These are phyloP conservation scores for Pediacus dermestoides DNA, from an alignment of 2,888 invertebrate species.

Conservation along the genomic window DNA sequence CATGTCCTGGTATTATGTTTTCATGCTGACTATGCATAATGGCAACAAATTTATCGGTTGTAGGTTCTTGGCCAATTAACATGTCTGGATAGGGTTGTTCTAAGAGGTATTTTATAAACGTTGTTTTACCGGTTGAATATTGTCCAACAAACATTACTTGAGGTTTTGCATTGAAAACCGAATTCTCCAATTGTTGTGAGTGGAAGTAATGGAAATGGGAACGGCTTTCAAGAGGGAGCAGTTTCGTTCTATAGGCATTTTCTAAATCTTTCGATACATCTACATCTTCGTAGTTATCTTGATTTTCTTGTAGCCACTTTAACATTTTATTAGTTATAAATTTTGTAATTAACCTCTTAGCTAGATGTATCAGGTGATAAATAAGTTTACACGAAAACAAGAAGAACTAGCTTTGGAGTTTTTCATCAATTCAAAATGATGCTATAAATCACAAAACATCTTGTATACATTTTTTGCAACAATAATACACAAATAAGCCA, in stretches of 20 bases:
- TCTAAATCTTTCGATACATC: slow-evolving; percentile 94
- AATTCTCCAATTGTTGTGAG: slow-evolving; percentile 92
- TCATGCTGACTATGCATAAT: slow-evolving; percentile 94
- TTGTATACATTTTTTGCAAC: no score
- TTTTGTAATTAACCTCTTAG: no score
- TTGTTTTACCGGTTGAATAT: slow-evolving; percentile 97
- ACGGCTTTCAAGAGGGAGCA: slow-evolving; percentile 82
- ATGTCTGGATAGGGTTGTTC: slow-evolving; percentile 96
- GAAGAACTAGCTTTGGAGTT: no score
- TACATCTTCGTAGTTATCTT: no score
- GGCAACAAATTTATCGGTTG: slow-evolving; percentile 96
- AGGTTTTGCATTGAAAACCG: slow-evolving; percentile 97
- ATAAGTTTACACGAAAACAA: no score
- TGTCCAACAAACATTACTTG: slow-evolving; percentile 97
- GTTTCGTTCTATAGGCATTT: slow-evolving; percentile 85
- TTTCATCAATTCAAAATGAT: no score
- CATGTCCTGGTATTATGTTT: slow-evolving; percentile 95
- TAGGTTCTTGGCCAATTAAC: slow-evolving; percentile 97
- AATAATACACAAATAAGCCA: no score
- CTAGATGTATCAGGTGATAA: no score
- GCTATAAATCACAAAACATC: no score
- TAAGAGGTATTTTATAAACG: slow-evolving; percentile 89
- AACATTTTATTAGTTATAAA: no score
- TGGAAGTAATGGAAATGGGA: slow-evolving; percentile 96
- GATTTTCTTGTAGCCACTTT: no score